Evolutionary conservation across 2,888 invertebrate genomes (phyloP).

Genomic region (Taphrorychus bicolor): DNA sequence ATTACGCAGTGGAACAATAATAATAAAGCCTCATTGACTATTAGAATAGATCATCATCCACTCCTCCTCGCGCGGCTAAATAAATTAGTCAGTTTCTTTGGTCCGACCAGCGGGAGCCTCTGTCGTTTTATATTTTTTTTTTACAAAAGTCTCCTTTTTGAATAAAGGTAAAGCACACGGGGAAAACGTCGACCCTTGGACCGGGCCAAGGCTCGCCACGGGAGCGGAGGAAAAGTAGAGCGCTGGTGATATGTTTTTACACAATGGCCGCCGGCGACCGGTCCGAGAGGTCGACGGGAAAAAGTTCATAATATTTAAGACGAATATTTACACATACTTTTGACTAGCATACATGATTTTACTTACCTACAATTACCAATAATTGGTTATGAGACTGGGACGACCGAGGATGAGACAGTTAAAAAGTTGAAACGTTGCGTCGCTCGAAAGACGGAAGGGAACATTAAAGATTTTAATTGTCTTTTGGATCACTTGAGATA

Average conservation of each 20-base stretch:
- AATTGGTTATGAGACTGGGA: neutral
- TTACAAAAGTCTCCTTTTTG: slow-evolving; percentile 22
- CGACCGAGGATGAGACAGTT: neutral
- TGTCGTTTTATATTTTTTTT: slow-evolving; percentile 15
- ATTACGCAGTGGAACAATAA: too few relatives aligned
- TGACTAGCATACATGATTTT: slow-evolving; percentile 1
- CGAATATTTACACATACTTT: slow-evolving; percentile 2
- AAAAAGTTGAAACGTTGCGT: too few relatives aligned
- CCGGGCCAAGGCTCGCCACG: neutral
- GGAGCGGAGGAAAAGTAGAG: neutral
- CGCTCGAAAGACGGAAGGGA: too few relatives aligned
- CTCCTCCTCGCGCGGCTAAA: too few relatives aligned
- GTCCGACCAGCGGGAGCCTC: slow-evolving; percentile 38
- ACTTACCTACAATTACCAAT: neutral
- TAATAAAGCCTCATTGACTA: too few relatives aligned
- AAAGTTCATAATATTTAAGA: neutral
- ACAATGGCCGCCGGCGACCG: too few relatives aligned
- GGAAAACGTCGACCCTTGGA: neutral
- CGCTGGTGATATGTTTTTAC: too few relatives aligned
- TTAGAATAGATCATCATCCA: too few relatives aligned
- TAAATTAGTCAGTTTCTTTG: slow-evolving; percentile 13
- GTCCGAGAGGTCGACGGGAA: neutral
- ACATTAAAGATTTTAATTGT: too few relatives aligned
- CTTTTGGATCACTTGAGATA: too few relatives aligned
- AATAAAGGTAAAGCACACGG: slow-evolving; percentile 19